Evolutionary conservation across 2,888 invertebrate genomes (phyloP), one percentile per base, ranked within the genome.

Genomic region (Xanthia icteritia): DNA sequence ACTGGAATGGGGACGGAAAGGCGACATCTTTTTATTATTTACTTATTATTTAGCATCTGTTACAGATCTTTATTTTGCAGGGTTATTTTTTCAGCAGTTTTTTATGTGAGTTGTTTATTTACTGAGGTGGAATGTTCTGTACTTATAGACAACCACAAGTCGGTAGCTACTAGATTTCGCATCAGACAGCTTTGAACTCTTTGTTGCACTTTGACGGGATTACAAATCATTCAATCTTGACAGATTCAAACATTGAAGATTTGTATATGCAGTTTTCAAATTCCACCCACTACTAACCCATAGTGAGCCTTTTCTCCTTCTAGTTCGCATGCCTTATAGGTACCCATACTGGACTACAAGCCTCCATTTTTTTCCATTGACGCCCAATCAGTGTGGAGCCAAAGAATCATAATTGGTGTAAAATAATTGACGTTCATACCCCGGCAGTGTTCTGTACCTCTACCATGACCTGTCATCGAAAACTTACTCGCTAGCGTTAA

Each of bases 341-440:
- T n/a, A 36, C 5, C 60, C 5, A 23, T 20, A 9, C 31, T 61
- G 27, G 13, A 63, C 36, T 23, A 39, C 1, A 73, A 67, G 20
- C 39, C 23, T 27, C n/a, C 23, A 23, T 72, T 64, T 54, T 71
- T 64, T 63, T 77, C n/a, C 20, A 61, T 42, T 66, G n/a, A 45
- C 39, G 20, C 6, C 45, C 73, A 79, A 79, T 84, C 68, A 61
- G 60, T 45, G 45, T 20, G 20, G 64, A 48, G 6, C 9, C 15
- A 15, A 45, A 65, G 2, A 48, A 6, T 60, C 54, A 31, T 81
- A 65, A 69, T 79, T 84, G 64, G 67, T 48, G 68, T 39, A 79
- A 83, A 83, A 79, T 78, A 81, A 83, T 81, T 78, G 79, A 39
- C 58, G 23, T 67, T 58, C 15, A 51, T 36, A 27, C 2, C 6